Evolutionary conservation across 2,797 vertebrate species (phyloP), one percentile per base, ranked within the genome.

Genomic region (Philypnodon macrostomus): DNA sequence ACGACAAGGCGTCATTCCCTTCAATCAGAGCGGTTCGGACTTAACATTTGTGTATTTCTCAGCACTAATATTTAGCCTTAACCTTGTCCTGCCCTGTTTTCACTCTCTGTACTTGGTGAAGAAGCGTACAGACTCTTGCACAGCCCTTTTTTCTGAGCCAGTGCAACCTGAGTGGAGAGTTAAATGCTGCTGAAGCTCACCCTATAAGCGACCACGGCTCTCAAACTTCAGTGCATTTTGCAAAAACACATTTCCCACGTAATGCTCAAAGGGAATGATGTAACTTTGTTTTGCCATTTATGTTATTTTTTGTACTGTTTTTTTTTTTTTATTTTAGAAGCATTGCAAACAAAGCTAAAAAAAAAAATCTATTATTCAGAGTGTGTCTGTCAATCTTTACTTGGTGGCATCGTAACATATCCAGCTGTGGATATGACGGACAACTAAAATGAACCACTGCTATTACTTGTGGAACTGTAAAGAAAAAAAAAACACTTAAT

Each of bases 11-110:
- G 54, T 88, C 86, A 87, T 87, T 89, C 84, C 47, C 53, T 68
- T 82, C 71, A 82, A 78, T 81, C 85, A 83, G 79, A 86, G 81
- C 60, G 63, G 71, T 86, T 69, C 71, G 72, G 75, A 75, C 63
- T 56, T 60, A 9, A 83, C 70, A 53, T 84, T 74, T 78, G 61
- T 74, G 61, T 74, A 75, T 80, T 73, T 79, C 75, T 81, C 86
- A 85, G 84, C 87, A 89, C 88, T 90, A 89, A 85, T 81, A 79
- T 85, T n/a, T 89, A 87, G 89, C 89, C 90, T 91, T 91, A 91
- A 89, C 81, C 84, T 74, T 69, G 73, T 80, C 84, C 82, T 75
- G 78, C 80, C 80, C 79, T 72, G 58, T 79, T 79, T 83, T 75
- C 70, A 67, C 74, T 79, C 77, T 75, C 79, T 77, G 71, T 78